Evolutionary conservation across 92 coral and sea anemone species (phyloP), one percentile per base, ranked within the genome.

Genomic region (Pocillopora meandrina): DNA sequence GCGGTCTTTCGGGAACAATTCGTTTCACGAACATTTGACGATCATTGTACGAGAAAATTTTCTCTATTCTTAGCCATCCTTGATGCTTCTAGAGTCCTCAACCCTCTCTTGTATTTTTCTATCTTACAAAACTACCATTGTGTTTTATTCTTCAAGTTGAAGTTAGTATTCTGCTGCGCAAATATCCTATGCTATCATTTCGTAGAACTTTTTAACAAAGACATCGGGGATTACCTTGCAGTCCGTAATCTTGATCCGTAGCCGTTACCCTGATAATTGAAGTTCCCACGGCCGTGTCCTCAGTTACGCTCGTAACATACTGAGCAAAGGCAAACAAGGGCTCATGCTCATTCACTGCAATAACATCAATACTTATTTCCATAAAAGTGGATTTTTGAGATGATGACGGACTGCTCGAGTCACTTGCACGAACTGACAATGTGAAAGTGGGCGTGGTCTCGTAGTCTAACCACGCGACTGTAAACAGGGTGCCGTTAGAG

Each of bases 221-320:
- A 42, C 52, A 42, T 42, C 4, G 52, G 52, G 56, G 31, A 19
- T 56, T 89, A 93, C 97, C 97, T 89, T 90, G 92, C 3, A 80
- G 89, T 66, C 91, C 97, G 16, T 72, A 61, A 82, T 93, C 97
- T 52, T 57, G 71, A 78, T 93, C 97, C 18, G 76, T 80, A 19
- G 97, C 97, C 14, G 92, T 80, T 49, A 91, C 90, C 84, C 84
- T 89, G 16, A 93, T 71, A 66, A 93, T 80, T 36, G 94, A 89
- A 17, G 94, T 89, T 76, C 97, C 97, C 9, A 92, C 88, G 2
- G 89, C 83, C 0, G 91, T 87, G 66, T 89, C 90, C 85, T 93
- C 90, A 52, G 82, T 84, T 61, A 91, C 65, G 20, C 73, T 79
- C 20, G 79, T 81, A 20, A 81, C 61, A 70, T 93, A 93, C 47